Base-by-base conservation (phyloP, 2,888 invertebrate species). In the Cenopis cana region DNA sequence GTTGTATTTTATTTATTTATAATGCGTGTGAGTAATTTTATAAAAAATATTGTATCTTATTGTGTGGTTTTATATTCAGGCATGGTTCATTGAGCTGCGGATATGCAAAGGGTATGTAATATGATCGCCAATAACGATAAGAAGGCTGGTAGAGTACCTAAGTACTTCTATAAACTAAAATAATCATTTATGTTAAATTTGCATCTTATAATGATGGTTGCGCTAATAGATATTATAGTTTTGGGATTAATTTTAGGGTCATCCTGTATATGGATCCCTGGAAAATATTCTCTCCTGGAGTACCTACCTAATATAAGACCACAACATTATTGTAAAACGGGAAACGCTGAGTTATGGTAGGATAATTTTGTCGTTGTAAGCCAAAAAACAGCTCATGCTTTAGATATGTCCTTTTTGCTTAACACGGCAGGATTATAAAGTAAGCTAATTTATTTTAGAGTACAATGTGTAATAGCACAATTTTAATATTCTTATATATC, bases 381-480 rank as follows among this genome's bases (percentile, higher is more conserved):
- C 6, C 46, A 12, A 5, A n/a, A 46, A 14, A 46, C 14, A 8
- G n/a, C n/a, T n/a, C n/a, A n/a, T 12, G 5, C 12, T 4, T 5
- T 12, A 41, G 3, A 41, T 14, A 12, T 14, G 41, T 41, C 14
- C 14, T 41, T 14, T 12, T 41, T 41, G 12, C 14, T 41, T 55
- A 33, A 6, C 5, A 56, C 18, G 56, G 33, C 20, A 33, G 55
- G 2, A 33, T 55, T 55, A 55, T 46, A 1, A 33, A 69, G 14
- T 54, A 29, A 49, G 57, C 12, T 60, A 20, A 36, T 62, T 55
- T 66, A 60, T 55, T 73, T 65, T 55, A 73, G 59, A 85, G 84
- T 87, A 86, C 83, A 87, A 87, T 82, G 75, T 76, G 24, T 73
- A 75, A 81, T 76, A 75, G 82, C 86, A 85, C 83, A 82, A 82